These are phyloP conservation scores for Trachops cirrhosus DNA, from an alignment of 2,797 vertebrate genomes.

Conservation along the genomic window DNA sequence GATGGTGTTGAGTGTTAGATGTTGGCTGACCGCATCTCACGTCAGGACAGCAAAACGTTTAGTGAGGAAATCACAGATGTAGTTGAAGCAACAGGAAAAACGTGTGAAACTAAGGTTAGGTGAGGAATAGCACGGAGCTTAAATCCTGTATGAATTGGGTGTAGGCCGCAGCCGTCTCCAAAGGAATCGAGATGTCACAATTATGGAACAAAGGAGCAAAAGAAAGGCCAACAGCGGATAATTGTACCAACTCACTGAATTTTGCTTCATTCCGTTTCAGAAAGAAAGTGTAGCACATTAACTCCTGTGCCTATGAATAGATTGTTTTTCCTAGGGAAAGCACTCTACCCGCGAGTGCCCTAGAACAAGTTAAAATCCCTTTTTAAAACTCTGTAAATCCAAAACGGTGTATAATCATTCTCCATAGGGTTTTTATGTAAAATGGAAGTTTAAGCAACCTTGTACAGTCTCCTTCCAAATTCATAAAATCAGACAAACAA, in stretches of 20 bases:
- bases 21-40: neutral
- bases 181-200: neutral
- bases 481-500: conserved; percentile 13
- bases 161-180: neutral
- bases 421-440: neutral
- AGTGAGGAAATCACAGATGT: neutral
- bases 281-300: neutral
- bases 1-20: neutral
- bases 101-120: neutral
- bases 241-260: neutral
- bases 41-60: neutral
- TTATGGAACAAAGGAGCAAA: neutral
- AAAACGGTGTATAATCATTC: neutral
- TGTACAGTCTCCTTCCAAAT: neutral
- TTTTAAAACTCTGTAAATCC: neutral
- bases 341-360: neutral
- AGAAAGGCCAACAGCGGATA: neutral
- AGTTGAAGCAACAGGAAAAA: neutral
- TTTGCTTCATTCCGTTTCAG: conserved; percentile 16
- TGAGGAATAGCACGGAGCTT: neutral
- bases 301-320: neutral
- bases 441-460: neutral
- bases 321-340: neutral
- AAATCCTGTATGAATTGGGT: neutral
- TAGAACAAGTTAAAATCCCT: neutral